These are phyloP conservation scores for Dryobotodes eremita DNA, from an alignment of 2,888 invertebrate species.

Conservation along the genomic window DNA sequence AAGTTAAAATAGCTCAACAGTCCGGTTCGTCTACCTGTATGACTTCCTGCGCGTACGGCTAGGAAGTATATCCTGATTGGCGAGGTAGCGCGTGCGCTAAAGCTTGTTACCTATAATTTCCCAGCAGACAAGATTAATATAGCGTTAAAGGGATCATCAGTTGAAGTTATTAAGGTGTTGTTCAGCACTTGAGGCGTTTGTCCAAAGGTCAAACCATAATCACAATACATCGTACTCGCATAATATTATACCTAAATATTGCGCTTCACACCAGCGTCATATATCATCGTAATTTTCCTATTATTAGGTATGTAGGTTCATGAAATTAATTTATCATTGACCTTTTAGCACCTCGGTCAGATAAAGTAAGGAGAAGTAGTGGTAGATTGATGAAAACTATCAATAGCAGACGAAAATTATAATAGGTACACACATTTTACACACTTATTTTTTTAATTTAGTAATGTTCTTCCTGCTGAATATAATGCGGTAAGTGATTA, in stretches of 20 bases:
- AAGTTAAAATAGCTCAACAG: conserved; percentile 76
- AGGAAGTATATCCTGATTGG: conserved; percentile 76
- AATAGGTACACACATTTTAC: conserved; percentile 5
- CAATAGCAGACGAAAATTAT: neutral
- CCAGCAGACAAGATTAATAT: conserved; percentile 75
- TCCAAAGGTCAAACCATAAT: conserved; percentile 73
- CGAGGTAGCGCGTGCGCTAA: conserved; percentile 74
- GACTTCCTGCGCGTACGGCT: conserved; percentile 77
- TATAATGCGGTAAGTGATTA: conserved; percentile 34
- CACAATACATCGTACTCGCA: conserved; percentile 20
- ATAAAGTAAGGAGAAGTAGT: conserved; percentile 25
- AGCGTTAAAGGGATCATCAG: conserved; percentile 73
- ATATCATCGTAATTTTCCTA: conserved; percentile 60
- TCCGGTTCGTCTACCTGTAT: conserved; percentile 78
- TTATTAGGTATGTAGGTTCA: conserved; percentile 44
- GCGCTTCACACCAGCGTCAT: conserved; percentile 22
- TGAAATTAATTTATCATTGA: conserved; percentile 65
- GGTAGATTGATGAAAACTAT: conserved; percentile 28
- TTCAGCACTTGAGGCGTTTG: conserved; percentile 72
- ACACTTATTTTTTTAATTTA: neutral
- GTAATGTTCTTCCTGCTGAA: conserved; percentile 2
- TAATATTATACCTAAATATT: conserved; percentile 38
- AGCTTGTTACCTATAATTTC: conserved; percentile 76
- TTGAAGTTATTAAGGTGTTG: conserved; percentile 68
- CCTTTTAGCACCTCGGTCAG: conserved; percentile 48